Base-by-base conservation (phyloP, 2,888 invertebrate species). In the Apodemia duryi region DNA sequence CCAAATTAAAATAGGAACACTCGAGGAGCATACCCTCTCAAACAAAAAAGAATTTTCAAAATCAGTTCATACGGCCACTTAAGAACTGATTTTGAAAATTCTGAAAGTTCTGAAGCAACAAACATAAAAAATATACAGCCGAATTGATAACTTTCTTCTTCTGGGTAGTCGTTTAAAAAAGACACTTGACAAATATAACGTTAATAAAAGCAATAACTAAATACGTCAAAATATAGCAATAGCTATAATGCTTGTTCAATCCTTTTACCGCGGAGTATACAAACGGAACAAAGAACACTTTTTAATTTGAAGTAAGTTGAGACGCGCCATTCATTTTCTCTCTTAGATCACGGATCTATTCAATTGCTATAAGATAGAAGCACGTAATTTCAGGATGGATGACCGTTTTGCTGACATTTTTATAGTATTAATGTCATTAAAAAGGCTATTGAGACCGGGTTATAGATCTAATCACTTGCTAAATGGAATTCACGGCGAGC, bases 331-430 rank as follows among this genome's bases (percentile, higher is more conserved):
- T 57, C 32, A 57, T 65, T 41, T 46, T 46, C 61, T 54, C 28
- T 64, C 35, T 63, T 46, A 28, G 52, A 32, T 49, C 51, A 64
- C 41, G 61, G 28, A 54, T 52, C 46, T 54, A 61, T 63, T 65
- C 64, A 68, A 63, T 66, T 66, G 66, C 65, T 60, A 63, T 65
- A 66, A 68, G 62, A 68, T 65, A 68, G 65, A 61, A 63, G 63
- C 52, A 62, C 51, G 62, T 63, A 60, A 66, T 68, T 65, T 57
- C 62, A 52, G 61, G 68, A 68, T 66, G 61, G 66, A 65, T 68
- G 49, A 57, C 63, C 66, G 64, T 68, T 57, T 57, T 57, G 32
- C 57, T 57, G 57, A 57, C 57, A 57, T 57, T 57, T 57, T 57
- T 57, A 57, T 57, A 29, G 57, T 32, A 57, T 29, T 57, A 57